Evolutionary conservation across 2,888 invertebrate genomes (phyloP).

Genomic region (Mantis religiosa): DNA sequence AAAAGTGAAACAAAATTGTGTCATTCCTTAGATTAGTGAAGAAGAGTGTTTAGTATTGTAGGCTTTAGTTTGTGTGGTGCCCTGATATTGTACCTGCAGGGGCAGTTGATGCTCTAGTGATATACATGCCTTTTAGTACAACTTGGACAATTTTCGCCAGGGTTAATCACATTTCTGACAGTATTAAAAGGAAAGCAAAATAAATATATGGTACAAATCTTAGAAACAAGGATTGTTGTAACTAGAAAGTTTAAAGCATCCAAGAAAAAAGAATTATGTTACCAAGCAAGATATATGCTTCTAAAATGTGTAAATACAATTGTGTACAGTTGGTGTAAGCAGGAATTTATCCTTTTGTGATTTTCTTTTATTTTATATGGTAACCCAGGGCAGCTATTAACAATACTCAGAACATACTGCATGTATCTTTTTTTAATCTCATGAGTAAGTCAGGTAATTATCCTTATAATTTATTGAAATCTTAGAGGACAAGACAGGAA

Average conservation of each 20-base stretch:
- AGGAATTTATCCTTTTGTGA: background rate
- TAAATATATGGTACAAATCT: background rate
- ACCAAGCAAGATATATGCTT: background rate
- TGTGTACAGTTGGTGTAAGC: background rate
- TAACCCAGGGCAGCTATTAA: background rate
- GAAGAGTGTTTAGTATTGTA: background rate
- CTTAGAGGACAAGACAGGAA: too few relatives aligned
- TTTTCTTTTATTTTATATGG: background rate
- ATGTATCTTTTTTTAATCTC: background rate
- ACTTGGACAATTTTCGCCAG: background rate
- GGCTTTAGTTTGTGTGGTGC: background rate
- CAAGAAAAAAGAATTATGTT: background rate
- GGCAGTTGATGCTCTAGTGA: background rate
- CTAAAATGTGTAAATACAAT: background rate
- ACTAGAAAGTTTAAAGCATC: background rate
- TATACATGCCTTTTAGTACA: background rate
- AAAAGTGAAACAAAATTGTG: background rate
- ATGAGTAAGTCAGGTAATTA: background rate
- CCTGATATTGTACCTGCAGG: background rate
- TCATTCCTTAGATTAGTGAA: background rate
- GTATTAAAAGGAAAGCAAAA: background rate
- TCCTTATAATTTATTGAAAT: too few relatives aligned
- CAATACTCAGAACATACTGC: background rate
- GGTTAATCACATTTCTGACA: background rate
- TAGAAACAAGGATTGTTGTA: background rate